These are phyloP conservation scores for Semnornis frantzii DNA, from an alignment of 2,113 vertebrate genomes.

Conservation along the genomic window DNA sequence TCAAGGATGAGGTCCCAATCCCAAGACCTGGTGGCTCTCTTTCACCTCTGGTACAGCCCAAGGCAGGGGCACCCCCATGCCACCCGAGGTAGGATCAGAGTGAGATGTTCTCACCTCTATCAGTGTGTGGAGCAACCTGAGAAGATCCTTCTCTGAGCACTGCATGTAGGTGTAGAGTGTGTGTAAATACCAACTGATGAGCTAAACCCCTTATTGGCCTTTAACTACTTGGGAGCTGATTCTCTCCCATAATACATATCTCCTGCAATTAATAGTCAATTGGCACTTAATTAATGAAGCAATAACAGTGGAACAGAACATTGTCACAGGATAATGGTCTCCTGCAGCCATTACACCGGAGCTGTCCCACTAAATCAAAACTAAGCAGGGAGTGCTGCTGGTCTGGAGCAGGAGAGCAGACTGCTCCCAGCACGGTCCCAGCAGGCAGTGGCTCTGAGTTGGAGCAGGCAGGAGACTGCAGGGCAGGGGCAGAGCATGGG, in stretches of 20 bases:
- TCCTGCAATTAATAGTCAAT: constrained; percentile 39
- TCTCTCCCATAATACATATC: not conserved
- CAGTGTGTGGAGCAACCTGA: fast-evolving
- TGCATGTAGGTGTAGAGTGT: fast-evolving
- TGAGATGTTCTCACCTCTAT: fast-evolving
- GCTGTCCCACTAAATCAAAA: constrained; percentile 57
- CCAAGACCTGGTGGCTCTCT: not conserved
- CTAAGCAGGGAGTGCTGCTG: constrained; percentile 8
- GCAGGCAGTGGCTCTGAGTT: not conserved
- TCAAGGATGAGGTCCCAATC: too few species aligned
- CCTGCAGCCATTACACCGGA: constrained; percentile 17
- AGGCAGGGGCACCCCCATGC: too few species aligned
- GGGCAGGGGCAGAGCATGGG: not conserved
- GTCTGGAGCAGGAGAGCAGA: constrained; percentile 25
- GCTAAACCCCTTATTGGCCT: not conserved
- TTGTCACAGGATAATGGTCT: constrained; percentile 57
- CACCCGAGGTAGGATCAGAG: fast-evolving
- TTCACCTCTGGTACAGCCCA: fast-evolving
- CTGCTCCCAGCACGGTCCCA: not conserved
- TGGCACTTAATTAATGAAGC: constrained; percentile 68
- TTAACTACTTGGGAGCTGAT: not conserved
- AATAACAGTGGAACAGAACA: constrained; percentile 37
- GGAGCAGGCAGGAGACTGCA: not conserved
- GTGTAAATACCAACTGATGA: not conserved
- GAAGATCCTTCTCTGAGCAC: not conserved